Conservation (phyloP, 2,888 invertebrate genomes). For the Thecocarcelia acutangulata region DNA sequence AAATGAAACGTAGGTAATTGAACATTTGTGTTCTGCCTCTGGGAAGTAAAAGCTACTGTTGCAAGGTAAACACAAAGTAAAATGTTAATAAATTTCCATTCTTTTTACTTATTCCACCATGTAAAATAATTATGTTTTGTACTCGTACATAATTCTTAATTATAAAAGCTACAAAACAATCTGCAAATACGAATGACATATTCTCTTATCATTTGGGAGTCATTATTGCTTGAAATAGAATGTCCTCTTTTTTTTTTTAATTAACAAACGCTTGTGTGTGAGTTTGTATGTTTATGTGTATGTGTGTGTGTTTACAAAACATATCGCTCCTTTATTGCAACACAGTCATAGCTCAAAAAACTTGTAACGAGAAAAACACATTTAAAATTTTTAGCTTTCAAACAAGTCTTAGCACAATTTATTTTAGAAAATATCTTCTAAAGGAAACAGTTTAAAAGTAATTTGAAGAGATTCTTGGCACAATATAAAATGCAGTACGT, state of each 20-base stretch:
- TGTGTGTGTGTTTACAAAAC: no score
- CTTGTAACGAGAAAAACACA: no score
- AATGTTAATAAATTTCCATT: constrained; percentile 1
- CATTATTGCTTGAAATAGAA: constrained; percentile 8
- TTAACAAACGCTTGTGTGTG: no score
- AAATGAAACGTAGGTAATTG: constrained; percentile 60
- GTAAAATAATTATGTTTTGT: constrained; percentile 3
- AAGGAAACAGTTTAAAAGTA: no score
- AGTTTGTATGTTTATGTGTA: no score
- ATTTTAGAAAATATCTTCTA: no score
- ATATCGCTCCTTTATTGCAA: no score
- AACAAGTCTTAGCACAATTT: no score
- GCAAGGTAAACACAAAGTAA: constrained; percentile 2
- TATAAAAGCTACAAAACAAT: constrained; percentile 11
- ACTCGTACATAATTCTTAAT: neutral
- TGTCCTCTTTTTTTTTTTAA: neutral
- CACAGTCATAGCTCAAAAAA: no score
- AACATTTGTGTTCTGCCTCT: constrained; percentile 56
- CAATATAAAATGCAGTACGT: no score
- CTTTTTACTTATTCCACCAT: neutral
- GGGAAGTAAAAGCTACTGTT: constrained; percentile 22
- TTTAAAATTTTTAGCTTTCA: no score
- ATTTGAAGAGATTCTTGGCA: no score
- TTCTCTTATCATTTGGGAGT: constrained; percentile 25
- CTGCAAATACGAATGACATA: constrained; percentile 4